Base-by-base conservation (phyloP, 30 jellyfish, hydroid and myxozoan genomes). In the Mastigias papua region DNA sequence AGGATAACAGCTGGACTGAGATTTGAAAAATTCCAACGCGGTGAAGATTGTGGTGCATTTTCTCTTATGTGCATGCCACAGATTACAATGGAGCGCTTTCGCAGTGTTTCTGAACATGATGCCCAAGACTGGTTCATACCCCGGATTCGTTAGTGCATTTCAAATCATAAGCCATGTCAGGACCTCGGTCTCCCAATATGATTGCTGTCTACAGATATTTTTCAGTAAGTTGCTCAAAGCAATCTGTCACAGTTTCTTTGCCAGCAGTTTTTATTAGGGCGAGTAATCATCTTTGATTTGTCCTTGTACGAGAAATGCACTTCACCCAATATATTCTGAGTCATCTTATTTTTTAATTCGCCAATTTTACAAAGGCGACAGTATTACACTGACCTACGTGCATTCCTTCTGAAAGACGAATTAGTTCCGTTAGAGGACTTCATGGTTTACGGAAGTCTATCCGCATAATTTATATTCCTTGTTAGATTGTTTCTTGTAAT, bases 21-120 rank as follows among this genome's bases (percentile, higher is more conserved):
- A 72, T 72, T 51, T 72, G 48, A 34, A 72, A 72, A 72, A 33
- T 51, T 72, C 48, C 68, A 30, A 26, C 83, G 65, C 65, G 65
- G 83, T 35, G 35, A 26, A 34, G 48, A 72, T 72, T 72, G 83
- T 51, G 83, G 83, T 72, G 42, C 67, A 48, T 9, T 72, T 33
- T 72, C 42, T 42, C 48, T 34, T 51, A 42, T 33, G 35, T 19
- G 16, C 83, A 22, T 48, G 34, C 83, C 83, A 35, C 83, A 42
- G 74, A 27, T 63, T 27, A 63, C 74, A 63, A 63, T 25, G 32
- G 42, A 63, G 46, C 74, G 19, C 27, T 51, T 51, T 21, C 25
- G 67, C 67, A 21, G 27, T 1, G 16, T 6, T 46, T 46, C 60
- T 46, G 13, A 6, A 46, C 60, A 51, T 17, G 67, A 16, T 51